These are phyloP conservation scores for Chionomys nivalis DNA, from an alignment of 2,113 vertebrate species.

Conservation along the genomic window DNA sequence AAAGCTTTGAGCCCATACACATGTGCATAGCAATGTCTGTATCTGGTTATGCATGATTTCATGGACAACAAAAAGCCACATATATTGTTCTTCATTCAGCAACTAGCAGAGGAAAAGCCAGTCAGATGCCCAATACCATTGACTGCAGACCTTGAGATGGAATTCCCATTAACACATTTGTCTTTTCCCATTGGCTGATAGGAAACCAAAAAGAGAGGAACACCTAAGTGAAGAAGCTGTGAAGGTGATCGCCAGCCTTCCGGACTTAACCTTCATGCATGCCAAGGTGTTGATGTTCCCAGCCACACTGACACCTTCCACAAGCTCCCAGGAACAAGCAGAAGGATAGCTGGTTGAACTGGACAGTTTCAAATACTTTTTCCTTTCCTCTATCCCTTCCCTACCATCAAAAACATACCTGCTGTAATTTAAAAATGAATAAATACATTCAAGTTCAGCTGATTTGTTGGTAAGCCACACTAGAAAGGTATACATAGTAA, in stretches of 20 bases:
- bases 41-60: fast-evolving
- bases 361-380: slow-evolving; percentile 83
- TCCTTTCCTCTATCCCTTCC: slow-evolving; percentile 70
- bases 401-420: slow-evolving; percentile 84
- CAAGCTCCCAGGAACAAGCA: slow-evolving; percentile 86
- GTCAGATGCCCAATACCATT: background rate
- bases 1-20: background rate
- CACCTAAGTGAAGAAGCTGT: slow-evolving; percentile 94
- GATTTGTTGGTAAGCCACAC: slow-evolving; percentile 90
- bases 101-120: background rate
- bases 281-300: slow-evolving; percentile 96
- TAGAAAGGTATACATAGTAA: slow-evolving; percentile 91
- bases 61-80: background rate
- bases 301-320: slow-evolving; percentile 91
- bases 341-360: slow-evolving; percentile 82
- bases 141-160: background rate
- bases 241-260: slow-evolving; percentile 91
- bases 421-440: slow-evolving; percentile 83
- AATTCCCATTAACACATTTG: background rate
- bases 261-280: slow-evolving; percentile 96
- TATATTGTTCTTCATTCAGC: background rate
- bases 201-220: slow-evolving; percentile 95
- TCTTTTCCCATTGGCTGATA: slow-evolving; percentile 78
- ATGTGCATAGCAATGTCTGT: background rate
- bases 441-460: slow-evolving; percentile 85